Conservation (phyloP, 30 jellyfish, hydroid and myxozoan species). For the Aurelia sp. region DNA sequence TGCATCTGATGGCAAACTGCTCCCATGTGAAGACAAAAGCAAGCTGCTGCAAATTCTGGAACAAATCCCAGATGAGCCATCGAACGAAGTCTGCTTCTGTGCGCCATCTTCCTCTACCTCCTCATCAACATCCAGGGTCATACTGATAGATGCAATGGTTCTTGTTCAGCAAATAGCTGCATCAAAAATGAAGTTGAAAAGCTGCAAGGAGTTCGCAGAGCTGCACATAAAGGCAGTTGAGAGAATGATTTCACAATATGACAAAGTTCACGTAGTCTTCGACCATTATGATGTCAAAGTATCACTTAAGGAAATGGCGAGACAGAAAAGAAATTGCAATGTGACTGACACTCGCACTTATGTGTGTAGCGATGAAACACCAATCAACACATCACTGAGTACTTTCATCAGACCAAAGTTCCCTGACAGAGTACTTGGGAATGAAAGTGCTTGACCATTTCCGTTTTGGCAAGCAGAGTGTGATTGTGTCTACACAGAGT, state of each 20-base stretch:
- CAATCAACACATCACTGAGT: background rate
- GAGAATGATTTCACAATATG: background rate
- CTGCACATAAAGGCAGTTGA: background rate
- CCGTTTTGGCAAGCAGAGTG: background rate
- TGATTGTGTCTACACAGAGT: background rate
- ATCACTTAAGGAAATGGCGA: background rate
- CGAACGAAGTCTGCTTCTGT: background rate
- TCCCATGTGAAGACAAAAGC: background rate
- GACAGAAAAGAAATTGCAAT: background rate
- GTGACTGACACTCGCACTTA: background rate
- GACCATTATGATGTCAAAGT: background rate
- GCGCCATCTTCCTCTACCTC: no score
- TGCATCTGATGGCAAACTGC: background rate
- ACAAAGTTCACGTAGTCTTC: background rate
- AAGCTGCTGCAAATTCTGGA: background rate
- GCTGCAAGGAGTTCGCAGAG: background rate
- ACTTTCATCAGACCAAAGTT: background rate
- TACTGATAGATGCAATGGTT: background rate
- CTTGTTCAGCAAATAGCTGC: background rate
- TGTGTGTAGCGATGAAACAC: background rate
- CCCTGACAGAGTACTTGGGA: conserved; percentile 1
- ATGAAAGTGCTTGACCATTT: background rate
- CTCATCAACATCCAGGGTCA: background rate
- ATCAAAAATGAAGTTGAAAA: background rate
- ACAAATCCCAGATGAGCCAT: background rate